These are phyloP conservation scores for Drosophila cracens DNA, from an alignment of 2,888 invertebrate species.

Conservation along the genomic window DNA sequence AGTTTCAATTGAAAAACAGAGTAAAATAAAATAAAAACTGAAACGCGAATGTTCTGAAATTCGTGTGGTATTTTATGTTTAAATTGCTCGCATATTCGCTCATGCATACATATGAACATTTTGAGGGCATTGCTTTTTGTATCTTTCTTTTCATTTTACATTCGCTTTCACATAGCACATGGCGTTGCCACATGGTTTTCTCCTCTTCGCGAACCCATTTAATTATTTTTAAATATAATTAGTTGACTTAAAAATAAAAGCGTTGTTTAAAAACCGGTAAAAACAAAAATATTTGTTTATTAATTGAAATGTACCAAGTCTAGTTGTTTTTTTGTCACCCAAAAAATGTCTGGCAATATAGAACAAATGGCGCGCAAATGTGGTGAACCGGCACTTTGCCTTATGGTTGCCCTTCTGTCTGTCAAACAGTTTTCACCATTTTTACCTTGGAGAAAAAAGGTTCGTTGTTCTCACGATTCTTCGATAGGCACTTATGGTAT, in stretches of 20 bases:
- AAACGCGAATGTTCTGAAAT: conserved; percentile 19
- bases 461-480: conserved; percentile 74
- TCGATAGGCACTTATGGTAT: conserved; percentile 53
- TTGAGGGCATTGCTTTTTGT: conserved; percentile 75
- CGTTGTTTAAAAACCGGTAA: not conserved
- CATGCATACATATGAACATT: conserved; percentile 38
- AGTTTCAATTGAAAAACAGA: not conserved
- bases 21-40: not conserved
- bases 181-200: conserved; percentile 74
- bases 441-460: conserved; percentile 62
- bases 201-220: conserved; percentile 9
- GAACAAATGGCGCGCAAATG: conserved; percentile 75
- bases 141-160: conserved; percentile 62
- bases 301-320: not conserved
- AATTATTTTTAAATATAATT: conserved; percentile 6
- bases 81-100: conserved; percentile 23
- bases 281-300: not conserved
- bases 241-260: not conserved
- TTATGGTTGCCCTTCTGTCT: conserved; percentile 47
- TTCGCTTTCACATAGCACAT: conserved; percentile 74
- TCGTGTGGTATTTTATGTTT: conserved; percentile 25
- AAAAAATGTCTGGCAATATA: conserved; percentile 43
- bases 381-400: conserved; percentile 74
- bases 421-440: conserved; percentile 55
- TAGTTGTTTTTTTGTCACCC: not conserved